Percentiles rank a stretch among this genome's conserved stretches.
phyloP scores from a whole-genome alignment of 2,888 invertebrate genomes.

The Rhynchonema sp. region DNA sequence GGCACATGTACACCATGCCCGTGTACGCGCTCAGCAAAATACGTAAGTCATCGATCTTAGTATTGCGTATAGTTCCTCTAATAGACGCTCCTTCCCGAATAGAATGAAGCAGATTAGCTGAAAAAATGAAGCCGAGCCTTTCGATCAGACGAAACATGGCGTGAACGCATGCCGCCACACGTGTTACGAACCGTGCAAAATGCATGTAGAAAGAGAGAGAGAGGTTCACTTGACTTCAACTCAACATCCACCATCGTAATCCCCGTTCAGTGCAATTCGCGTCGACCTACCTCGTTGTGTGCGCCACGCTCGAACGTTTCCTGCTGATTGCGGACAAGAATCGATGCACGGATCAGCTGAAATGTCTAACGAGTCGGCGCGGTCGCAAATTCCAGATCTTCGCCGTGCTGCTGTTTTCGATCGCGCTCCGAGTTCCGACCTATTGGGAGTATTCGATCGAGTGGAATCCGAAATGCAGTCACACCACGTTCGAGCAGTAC shows the following conservation, averaged over 20 bases:
- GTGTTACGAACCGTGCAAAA: no score
- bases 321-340: slow-evolving; percentile 14
- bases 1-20: slow-evolving; percentile 19
- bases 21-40: slow-evolving; percentile 15
- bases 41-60: no score
- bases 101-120: no score
- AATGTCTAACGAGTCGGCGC: background rate
- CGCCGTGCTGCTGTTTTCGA: background rate
- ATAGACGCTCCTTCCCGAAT: no score
- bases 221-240: no score
- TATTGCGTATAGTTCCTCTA: no score
- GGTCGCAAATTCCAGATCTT: background rate
- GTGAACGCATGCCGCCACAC: no score
- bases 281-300: slow-evolving; percentile 19
- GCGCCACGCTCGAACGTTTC: slow-evolving; percentile 19
- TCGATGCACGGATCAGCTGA: background rate
- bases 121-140: no score
- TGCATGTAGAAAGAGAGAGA: no score
- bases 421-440: background rate
- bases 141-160: no score
- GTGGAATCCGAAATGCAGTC: background rate
- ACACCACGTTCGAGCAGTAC: background rate
- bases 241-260: background rate
- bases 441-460: background rate
- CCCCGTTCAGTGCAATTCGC: slow-evolving; percentile 16